Base-by-base conservation (phyloP, 2,888 invertebrate genomes). In the Rhingia rostrata region DNA sequence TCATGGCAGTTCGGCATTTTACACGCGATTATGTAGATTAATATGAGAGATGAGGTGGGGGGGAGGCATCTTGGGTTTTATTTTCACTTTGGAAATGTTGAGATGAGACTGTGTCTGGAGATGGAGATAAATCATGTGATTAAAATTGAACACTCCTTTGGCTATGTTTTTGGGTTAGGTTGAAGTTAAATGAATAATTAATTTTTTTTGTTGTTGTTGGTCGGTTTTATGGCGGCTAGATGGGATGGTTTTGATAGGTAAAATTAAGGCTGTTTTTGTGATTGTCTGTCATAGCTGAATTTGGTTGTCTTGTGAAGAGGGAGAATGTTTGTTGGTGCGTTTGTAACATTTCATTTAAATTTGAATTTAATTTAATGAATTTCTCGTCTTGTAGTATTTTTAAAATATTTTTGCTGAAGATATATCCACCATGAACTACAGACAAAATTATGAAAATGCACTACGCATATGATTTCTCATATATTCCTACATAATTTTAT, bases 21-120 rank as follows among this genome's bases (percentile, higher is more conserved):
- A 77, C 61, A 77, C 61, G 61, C 63, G 41, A 70, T 78, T 78
- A 78, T 70, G 70, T 41, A 77, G 75, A 77, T 77, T 66, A 51
- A 53, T 60, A 32, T 60, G 58, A 53, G 45, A 53, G 60, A 53
- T 43, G 45, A 53, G 60, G 60, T 43, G 22, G 22, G 22, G 22
- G 22, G 22, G 22, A 22, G 22, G 22, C 22, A 1, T 22, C 22
- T 22, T 2, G 22, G 22, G 1, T 22, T 22, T 22, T 2, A 58
- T 56, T 63, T 47, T 53, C 12, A 12, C 12, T 12, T 22, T 49
- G 30, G n/a, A 63, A 5, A 30, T 49, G 33, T 5, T 35, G 6
- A 33, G 14, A 14, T 10, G 10, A n/a, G 35, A 47, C 12, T 9
- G 32, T 30, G 43, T 32, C 22, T 22, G 22, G 22, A 22, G 22